Evolutionary conservation across 2,113 vertebrate species (phyloP), one percentile per base, ranked within the genome.

Genomic region (Atractosteus spatula): DNA sequence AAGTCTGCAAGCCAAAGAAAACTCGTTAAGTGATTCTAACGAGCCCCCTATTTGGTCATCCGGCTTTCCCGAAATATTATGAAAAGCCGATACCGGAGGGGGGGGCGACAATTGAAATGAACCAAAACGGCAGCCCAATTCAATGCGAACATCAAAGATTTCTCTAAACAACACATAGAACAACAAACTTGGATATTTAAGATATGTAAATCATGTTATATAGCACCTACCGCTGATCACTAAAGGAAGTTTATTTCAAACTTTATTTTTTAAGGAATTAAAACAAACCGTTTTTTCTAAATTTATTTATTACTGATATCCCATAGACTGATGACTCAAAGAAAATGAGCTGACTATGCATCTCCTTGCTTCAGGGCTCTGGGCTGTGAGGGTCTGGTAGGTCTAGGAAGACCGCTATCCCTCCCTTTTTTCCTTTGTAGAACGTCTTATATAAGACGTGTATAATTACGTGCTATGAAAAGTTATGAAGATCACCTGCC

Each of bases 221-320:
- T 99, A 99, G 97, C 97, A 99, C 97, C 97, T 98, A 99, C 97
- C 93, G 95, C 96, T 98, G 94, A 96, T 92, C 95, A 95, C 96
- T 95, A 98, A 93, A 97, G 95, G 95, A 98, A 98, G 93, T 96
- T 96, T 90, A 93, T 94, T 91, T 88, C 79, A 81, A 90, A 90
- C 88, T 86, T 81, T 87, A 89, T 80, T 88, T 88, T 51, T 84
- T 87, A 89, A 88, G 71, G 89, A 91, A 80, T 85, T 78, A 85
- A 85, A 91, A 90, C 71, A 29, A 29, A 29, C 29, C 29, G 29
- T 29, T 29, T 29, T 29, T 29, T 29, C 29, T 88, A 82, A 89
- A 88, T 89, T 86, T 88, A 81, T 88, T 89, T 92, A 87, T 89
- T 94, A 97, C 94, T 94, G 93, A 96, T 94, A 94, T 96, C 92